Conservation (phyloP, 2,113 vertebrate species). For the Chitala chitala region DNA sequence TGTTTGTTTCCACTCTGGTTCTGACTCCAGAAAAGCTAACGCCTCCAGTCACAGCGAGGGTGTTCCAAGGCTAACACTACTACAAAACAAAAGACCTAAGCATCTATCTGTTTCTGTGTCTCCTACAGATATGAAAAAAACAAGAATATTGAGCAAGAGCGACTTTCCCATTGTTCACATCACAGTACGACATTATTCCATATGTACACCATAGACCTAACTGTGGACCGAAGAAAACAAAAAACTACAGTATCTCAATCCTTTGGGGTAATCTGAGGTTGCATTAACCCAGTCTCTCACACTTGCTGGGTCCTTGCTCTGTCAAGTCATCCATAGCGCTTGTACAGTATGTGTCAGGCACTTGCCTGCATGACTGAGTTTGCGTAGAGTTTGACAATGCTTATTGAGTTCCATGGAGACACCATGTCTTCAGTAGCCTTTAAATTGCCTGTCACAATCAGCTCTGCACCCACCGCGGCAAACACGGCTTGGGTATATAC, state of each 20-base stretch:
- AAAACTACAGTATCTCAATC: neutral
- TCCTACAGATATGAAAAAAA: neutral
- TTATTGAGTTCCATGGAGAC: constrained; percentile 17
- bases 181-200: neutral
- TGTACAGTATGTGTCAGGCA: constrained; percentile 14
- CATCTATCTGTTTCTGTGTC: neutral
- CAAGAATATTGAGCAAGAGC: neutral
- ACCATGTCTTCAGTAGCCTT: constrained; percentile 5
- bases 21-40: neutral
- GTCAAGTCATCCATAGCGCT: constrained; percentile 7
- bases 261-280: too few species aligned
- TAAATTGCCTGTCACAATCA: constrained; percentile 15
- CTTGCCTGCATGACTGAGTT: constrained; percentile 17
- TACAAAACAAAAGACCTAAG: neutral
- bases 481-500: neutral
- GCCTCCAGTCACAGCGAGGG: too few species aligned
- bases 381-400: constrained; percentile 8
- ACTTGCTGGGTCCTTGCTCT: neutral
- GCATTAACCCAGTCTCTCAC: constrained; percentile 3
- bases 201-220: neutral
- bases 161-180: neutral
- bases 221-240: too few species aligned
- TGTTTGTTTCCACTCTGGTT: neutral
- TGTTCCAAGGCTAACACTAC: neutral
- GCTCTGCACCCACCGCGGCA: neutral